Conservation (phyloP, 2,888 invertebrate species). For the Candidula unifasciata region DNA sequence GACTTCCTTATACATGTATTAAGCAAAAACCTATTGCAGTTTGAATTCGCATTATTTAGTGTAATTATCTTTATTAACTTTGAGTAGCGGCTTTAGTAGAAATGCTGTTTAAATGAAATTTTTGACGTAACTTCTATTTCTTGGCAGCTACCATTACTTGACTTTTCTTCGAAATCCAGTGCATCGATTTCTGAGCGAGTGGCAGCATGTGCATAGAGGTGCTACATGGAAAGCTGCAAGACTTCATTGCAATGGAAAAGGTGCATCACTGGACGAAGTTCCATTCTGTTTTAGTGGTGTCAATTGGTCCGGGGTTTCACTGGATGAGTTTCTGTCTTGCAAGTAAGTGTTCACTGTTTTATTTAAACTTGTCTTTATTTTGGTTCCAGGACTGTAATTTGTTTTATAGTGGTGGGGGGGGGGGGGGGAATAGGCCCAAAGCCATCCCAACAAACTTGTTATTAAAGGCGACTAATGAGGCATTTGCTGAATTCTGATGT, state of each 20-base stretch:
- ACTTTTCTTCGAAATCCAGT: slow-evolving; percentile 96
- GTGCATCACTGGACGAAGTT: slow-evolving; percentile 88
- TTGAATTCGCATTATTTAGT: no score
- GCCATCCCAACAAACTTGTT: no score
- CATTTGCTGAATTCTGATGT: no score
- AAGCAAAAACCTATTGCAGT: no score
- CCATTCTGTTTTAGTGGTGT: slow-evolving; percentile 83
- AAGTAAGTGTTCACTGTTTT: slow-evolving; percentile 76
- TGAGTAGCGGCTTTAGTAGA: no score
- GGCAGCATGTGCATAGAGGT: slow-evolving; percentile 95
- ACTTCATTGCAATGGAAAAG: slow-evolving; percentile 84
- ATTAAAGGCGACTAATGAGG: background rate
- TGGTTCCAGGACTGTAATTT: no score
- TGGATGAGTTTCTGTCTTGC: slow-evolving; percentile 94
- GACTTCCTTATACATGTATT: no score
- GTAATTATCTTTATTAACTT: no score
- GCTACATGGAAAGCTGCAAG: slow-evolving; percentile 94
- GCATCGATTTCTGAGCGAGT: slow-evolving; percentile 95
- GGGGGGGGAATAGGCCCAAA: no score
- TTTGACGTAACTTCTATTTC: background rate
- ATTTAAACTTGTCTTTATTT: no score
- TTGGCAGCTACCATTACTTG: slow-evolving; percentile 93
- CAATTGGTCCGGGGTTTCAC: slow-evolving; percentile 87
- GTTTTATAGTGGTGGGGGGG: no score
- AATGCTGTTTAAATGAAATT: background rate